Evolutionary conservation across 37 sponge, comb jelly and placozoan species (phyloP).

Genomic region (Tethya wilhelma): DNA sequence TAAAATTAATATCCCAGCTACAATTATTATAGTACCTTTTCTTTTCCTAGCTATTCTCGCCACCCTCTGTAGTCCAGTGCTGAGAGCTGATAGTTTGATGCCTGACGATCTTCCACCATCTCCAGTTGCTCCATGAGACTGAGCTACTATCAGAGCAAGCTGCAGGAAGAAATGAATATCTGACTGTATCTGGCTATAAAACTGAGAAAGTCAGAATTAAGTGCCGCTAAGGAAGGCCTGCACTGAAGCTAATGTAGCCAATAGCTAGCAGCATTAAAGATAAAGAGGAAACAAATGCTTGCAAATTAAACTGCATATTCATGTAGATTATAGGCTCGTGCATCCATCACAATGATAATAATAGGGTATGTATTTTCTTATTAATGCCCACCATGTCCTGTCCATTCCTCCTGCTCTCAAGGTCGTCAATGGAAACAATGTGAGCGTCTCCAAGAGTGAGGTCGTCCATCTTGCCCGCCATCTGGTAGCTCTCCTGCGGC

Average conservation of each 20-base stretch:
- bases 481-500: constrained; percentile 59
- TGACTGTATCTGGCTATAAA: too few relatives aligned
- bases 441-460: constrained; percentile 79
- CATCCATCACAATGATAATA: too few relatives aligned
- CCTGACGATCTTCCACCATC: constrained; percentile 53
- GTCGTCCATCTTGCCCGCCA: constrained; percentile 80
- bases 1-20: too few relatives aligned
- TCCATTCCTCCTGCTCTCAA: constrained; percentile 63
- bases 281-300: neutral
- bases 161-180: constrained; percentile 6
- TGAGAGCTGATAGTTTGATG: constrained; percentile 80
- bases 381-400: constrained; percentile 45
- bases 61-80: constrained; percentile 62
- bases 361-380: too few relatives aligned
- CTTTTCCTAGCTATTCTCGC: constrained; percentile 42
- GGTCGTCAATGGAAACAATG: constrained; percentile 74
- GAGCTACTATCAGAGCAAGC: constrained; percentile 77
- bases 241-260: too few relatives aligned
- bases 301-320: neutral
- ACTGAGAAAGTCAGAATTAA: too few relatives aligned
- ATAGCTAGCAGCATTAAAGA: too few relatives aligned
- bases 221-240: too few relatives aligned
- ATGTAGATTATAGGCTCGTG: too few relatives aligned
- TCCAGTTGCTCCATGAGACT: constrained; percentile 48
- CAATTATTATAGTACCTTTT: too few relatives aligned